Base-by-base conservation (phyloP, 2,888 invertebrate species). In the Alentia gelatinosa region DNA sequence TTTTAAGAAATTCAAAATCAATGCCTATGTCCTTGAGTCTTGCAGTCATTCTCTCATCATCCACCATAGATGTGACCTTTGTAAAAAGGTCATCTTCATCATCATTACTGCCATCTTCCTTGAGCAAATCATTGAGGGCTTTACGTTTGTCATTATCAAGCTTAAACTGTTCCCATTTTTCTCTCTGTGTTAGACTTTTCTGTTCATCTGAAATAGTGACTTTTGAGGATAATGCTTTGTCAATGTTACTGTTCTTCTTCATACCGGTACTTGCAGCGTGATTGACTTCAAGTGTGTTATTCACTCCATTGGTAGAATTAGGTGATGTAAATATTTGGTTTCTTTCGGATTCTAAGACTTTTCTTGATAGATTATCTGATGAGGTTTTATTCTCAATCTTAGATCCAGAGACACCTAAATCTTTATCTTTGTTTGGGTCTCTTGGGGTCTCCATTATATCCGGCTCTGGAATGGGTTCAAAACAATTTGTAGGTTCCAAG, bases 391-490 rank as follows among this genome's bases (percentile, higher is more conserved):
- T 35, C 9, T 35, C 39, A 19, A 79, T 19, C 3, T 79, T 35
- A 37, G n/a, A 37, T 0, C 79, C 79, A 23, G 3, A 23, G 3
- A 79, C 39, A 19, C 15, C 26, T 0, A 79, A n/a, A 15, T 35
- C 39, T 1, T 35, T 39, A 1, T 23, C 30, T 42, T 26, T 23
- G 42, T 83, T 26, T 1, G 30, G 42, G 15, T 47, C 47, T 90
- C 91, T 79, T 3, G 91, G 91, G 4, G 89, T 83, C n/a, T 91
- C 91, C 0, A 75, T 12, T 63, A 91, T 89, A 9, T 89, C 68
- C 5, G 79, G 89, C 26, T 91, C 91, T 30, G 83, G 89, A 26
- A 91, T 40, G 15, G 91, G 91, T 30, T 91, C 91, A 83, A 91
- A 91, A 5, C 47, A 42, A 4, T 84, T 37, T 23, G 83, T 30